These are phyloP conservation scores for Marronus borbonicus DNA, from an alignment of 2,888 invertebrate species.

Conservation along the genomic window DNA sequence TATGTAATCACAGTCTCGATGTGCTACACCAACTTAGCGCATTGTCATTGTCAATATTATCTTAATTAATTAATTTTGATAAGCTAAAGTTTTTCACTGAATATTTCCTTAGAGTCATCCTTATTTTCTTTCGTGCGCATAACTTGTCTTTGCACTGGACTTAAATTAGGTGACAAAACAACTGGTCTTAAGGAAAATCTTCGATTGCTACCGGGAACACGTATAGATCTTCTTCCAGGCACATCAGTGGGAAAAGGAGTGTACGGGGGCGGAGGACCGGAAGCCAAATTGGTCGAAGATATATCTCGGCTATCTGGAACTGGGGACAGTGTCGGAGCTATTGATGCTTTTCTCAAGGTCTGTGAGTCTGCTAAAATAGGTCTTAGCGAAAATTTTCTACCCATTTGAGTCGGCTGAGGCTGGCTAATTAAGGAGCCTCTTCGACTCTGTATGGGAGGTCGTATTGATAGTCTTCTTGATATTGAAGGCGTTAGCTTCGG, in stretches of 20 bases:
- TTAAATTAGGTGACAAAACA: constrained; percentile 57
- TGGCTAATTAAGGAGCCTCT: constrained; percentile 56
- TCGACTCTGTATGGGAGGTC: constrained; percentile 56
- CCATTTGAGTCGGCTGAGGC: constrained; percentile 20
- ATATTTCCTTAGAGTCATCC: constrained; percentile 72
- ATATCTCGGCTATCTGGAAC: constrained; percentile 19
- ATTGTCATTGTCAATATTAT: background rate
- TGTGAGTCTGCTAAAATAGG: constrained; percentile 48
- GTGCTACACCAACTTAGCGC: background rate
- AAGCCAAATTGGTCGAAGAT: background rate
- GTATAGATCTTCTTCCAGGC: constrained; percentile 61
- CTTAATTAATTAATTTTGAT: background rate
- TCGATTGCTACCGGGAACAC: constrained; percentile 59
- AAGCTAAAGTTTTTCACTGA: constrained; percentile 68
- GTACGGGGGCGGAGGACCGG: constrained; percentile 70
- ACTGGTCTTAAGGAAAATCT: constrained; percentile 72
- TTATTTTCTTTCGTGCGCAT: constrained; percentile 59
- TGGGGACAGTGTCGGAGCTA: constrained; percentile 15
- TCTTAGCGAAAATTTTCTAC: constrained; percentile 64
- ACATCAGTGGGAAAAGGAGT: constrained; percentile 62
- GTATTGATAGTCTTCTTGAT: constrained; percentile 66
- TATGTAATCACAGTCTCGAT: background rate
- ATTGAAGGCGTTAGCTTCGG: constrained; percentile 69
- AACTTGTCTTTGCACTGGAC: constrained; percentile 57
- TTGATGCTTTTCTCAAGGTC: constrained; percentile 2